Evolutionary conservation across 2,113 vertebrate genomes (phyloP), one percentile per base, ranked within the genome.

Genomic region (Semicossyphus pulcher): DNA sequence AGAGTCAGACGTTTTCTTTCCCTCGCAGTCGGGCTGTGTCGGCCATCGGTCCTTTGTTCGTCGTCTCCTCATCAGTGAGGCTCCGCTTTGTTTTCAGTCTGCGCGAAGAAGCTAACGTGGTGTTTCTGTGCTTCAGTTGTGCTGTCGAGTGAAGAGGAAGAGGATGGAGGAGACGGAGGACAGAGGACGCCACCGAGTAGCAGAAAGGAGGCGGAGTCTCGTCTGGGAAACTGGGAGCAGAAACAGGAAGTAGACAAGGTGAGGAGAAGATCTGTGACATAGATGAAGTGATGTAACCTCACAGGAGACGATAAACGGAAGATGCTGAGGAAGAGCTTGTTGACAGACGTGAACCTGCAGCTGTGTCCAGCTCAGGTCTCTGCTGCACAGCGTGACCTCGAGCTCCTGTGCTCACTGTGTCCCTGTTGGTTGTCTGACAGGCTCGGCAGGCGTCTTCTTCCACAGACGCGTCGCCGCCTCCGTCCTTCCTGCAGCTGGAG

Each of bases 111-210:
- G 16, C 5, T 44, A 7, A n/a, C 9, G 41, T 44, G 41, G n/a
- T 18, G 6, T 6, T 16, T 15, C 3, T 1, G 14, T n/a, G 2
- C 14, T 41, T 7, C 78, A 94, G 92, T 94, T 9, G 90, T 94
- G 1, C 70, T 94, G 20, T 94, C 93, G 1, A 94, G 93, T 53
- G 92, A 91, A 18, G 93, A 92, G 16, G 88, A 94, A 2, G 39
- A 79, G 21, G 57, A 66, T 4, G 63, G 66, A 15, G 29, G 47
- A 54, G 42, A 58, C 0, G 5, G n/a, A 62, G 21, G 60, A 11
- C 28, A 25, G 20, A 39, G 1, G 21, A 36, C 4, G 5, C 41
- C n/a, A 0, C 34, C 18, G 12, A 52, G 44, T 42, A 39, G 72
- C 42, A 39, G 52, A 12, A 15, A 3, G 12, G 15, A 16, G 5